Evolutionary conservation across 2,888 invertebrate genomes (phyloP), one percentile per base, ranked within the genome.

Genomic region (Lordiphosa andalusiaca): DNA sequence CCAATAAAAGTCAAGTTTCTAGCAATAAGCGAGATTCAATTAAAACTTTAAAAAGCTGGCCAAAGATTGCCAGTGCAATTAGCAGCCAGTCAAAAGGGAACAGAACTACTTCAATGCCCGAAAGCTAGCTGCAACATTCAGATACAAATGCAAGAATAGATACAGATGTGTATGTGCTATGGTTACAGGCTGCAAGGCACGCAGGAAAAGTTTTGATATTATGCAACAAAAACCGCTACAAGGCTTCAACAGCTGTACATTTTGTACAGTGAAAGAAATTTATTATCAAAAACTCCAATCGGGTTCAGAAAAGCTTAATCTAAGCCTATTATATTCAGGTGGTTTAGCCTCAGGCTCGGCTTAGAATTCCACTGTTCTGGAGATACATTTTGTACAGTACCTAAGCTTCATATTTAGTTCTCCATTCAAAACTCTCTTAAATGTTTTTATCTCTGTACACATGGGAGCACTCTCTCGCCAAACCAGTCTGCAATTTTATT

Each of bases 101-200:
- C n/a, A 10, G 25, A 30, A 39, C 21, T 23, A 40, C 56, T 39
- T 47, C 38, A 49, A 53, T 49, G 55, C 74, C 63, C 53, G 9
- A 56, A 63, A 73, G 57, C 62, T 51, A 53, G 51, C 9, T 67
- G 80, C 74, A 60, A 82, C 74, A 71, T 65, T 65, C 56, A 59
- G 61, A 50, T 49, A 33, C 40, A 50, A 41, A 49, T 64, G 55
- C 62, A 37, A 49, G 30, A 39, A 70, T 58, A 59, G 71, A 57
- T 67, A 59, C 9, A 50, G 61, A 53, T 59, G 53, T 53, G 62
- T 50, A 42, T 46, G 41, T 52, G n/a, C 25, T 16, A 6, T 1
- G 16, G 16, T 66, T 49, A 50, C 66, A 65, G 65, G 33, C 57
- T 63, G 7, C 9, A 30, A 30, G 30, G 30, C 36, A 33, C 12